These are phyloP conservation scores for Polydrusus tereticollis DNA, from an alignment of 2,888 invertebrate species.

Conservation along the genomic window DNA sequence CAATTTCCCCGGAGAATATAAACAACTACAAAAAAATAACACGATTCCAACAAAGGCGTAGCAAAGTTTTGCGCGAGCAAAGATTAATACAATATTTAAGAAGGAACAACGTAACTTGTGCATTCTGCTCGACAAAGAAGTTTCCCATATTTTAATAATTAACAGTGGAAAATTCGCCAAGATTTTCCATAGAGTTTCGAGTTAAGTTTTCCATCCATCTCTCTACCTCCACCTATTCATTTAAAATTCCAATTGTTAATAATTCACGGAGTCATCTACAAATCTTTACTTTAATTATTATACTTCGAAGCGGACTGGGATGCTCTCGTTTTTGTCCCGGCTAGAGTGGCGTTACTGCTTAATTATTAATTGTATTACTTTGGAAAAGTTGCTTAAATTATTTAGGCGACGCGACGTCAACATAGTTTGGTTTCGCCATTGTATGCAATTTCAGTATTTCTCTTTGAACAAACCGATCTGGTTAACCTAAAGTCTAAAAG, in stretches of 20 bases:
- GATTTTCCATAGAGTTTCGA: slow-evolving; percentile 27
- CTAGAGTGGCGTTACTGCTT: slow-evolving; percentile 10
- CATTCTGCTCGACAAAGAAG: slow-evolving; percentile 26
- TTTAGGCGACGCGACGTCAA: background rate
- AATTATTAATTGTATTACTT: slow-evolving; percentile 25
- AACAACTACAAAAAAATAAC: background rate
- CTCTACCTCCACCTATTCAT: slow-evolving; percentile 39
- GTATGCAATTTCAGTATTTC: too few relatives aligned
- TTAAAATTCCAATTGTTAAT: slow-evolving; percentile 42
- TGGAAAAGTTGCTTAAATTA: slow-evolving; percentile 1
- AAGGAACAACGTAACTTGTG: slow-evolving; percentile 23
- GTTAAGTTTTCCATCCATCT: slow-evolving; percentile 19
- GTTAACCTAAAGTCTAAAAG: too few relatives aligned
- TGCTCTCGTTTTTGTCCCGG: slow-evolving; percentile 14
- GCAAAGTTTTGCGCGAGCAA: slow-evolving; percentile 15
- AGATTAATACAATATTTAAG: slow-evolving; percentile 36
- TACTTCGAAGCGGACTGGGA: slow-evolving; percentile 14
- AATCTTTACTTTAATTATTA: slow-evolving; percentile 48
- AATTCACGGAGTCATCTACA: slow-evolving; percentile 44
- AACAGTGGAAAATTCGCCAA: slow-evolving; percentile 27
- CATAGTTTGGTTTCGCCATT: background rate
- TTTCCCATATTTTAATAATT: slow-evolving; percentile 37
- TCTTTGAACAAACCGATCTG: too few relatives aligned
- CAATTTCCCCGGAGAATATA: slow-evolving; percentile 3
- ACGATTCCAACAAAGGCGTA: slow-evolving; percentile 9